phyloP scores from a whole-genome alignment of 2,888 invertebrate species.

The Sepioteuthis lessoniana region DNA sequence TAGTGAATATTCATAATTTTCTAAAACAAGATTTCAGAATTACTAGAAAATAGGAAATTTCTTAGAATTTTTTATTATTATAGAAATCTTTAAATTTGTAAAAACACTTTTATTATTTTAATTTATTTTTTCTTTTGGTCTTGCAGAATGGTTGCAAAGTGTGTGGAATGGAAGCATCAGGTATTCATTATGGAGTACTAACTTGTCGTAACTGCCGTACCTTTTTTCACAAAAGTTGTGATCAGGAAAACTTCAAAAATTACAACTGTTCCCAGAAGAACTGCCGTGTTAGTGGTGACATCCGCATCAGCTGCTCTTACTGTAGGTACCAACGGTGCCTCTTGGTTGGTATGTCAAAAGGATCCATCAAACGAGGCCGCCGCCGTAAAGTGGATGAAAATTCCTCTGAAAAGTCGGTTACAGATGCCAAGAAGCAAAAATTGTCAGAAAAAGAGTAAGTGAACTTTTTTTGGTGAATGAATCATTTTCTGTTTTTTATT shows the following conservation, averaged over 20 bases:
- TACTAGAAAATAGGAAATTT: no score
- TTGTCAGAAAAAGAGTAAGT: neutral
- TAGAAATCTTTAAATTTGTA: no score
- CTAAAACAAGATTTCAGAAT: no score
- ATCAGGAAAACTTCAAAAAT: neutral
- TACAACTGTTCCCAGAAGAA: conserved; percentile 52
- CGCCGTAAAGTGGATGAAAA: conserved; percentile 38
- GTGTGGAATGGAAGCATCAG: neutral
- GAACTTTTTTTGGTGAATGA: no score
- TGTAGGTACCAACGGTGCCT: conserved; percentile 73
- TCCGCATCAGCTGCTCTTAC: conserved; percentile 71
- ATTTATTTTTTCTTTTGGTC: neutral
- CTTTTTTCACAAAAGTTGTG: neutral
- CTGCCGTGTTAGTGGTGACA: conserved; percentile 71
- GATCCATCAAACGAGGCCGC: conserved; percentile 48
- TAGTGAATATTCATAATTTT: no score
- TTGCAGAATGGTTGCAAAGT: conserved; percentile 13
- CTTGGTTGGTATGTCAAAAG: conserved; percentile 71
- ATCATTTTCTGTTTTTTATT: neutral
- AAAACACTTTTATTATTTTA: neutral
- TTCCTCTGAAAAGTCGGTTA: neutral
- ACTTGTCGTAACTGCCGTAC: conserved; percentile 13
- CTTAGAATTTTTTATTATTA: no score
- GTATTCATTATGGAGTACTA: conserved; percentile 36
- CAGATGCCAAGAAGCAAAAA: neutral